Base-by-base conservation (phyloP, 2,888 invertebrate genomes). In the Chromoteleia sp. region DNA sequence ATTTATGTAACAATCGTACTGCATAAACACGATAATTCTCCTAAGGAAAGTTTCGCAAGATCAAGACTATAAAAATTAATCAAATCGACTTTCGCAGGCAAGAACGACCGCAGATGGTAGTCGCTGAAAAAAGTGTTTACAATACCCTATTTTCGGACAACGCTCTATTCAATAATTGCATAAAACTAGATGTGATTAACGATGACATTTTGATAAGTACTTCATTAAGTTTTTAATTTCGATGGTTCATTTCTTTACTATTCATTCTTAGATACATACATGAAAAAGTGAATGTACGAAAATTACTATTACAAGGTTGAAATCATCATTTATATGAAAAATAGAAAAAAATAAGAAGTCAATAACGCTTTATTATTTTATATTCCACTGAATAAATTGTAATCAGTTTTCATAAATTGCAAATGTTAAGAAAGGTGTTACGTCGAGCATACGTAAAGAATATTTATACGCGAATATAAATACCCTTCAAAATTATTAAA, bases 61-160 rank as follows among this genome's bases (percentile, higher is more conserved):
- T 58, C 29, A 17, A 36, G 33, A 63, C 58, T 56, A 67, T 58
- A 74, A 58, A 73, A 75, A 67, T 74, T 65, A 54, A 56, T 65
- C 63, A 65, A 63, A 63, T 63, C 33, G 50, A 65, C 74, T 74
- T 74, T 74, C 63, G 63, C 33, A 43, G 21, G 4, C 50, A 43
- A 63, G 19, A 50, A 21, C 15, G 6, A 50, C 21, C 10, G 45
- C 33, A 4, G 1, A 3, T 33, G 8, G 33, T 8, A 33, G 5
- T 4, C 19, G 0, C 10, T 7, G 4, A 12, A 21, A 61, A 61
- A n/a, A 25, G 5, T 36, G 7, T 29, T 43, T 33, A 56, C 50
- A 39, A 39, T 52, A 63, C 36, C 4, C 36, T 29, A 63, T 63
- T 63, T 65, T 50, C 39, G 39, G 39, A 21, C 36, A 36, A 33